phyloP scores from a whole-genome alignment of 2,797 vertebrate genomes.

The Hydrophis major region DNA sequence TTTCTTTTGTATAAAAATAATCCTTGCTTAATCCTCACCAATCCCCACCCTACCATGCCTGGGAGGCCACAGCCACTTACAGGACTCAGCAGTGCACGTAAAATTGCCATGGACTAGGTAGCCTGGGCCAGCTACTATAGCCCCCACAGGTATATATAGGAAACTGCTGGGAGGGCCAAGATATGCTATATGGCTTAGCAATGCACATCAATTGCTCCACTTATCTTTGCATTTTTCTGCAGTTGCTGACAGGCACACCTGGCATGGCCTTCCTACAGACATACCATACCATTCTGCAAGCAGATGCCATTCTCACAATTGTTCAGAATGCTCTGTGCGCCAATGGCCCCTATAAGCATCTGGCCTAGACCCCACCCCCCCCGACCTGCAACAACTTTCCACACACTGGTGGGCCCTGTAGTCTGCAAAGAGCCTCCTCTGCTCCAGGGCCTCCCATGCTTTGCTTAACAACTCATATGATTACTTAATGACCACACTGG shows the following conservation, averaged over 20 bases:
- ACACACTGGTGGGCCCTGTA: background rate
- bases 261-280: background rate
- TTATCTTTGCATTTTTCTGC: background rate
- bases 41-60: background rate
- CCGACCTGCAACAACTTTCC: background rate
- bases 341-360: background rate
- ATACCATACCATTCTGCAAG: background rate
- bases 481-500: background rate
- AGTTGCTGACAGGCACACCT: background rate
- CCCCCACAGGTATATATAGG: background rate
- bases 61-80: background rate
- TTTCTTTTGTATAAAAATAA: background rate
- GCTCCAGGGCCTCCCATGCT: background rate
- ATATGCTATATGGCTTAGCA: background rate
- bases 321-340: background rate
- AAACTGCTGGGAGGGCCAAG: background rate
- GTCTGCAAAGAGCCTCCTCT: background rate
- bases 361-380: background rate
- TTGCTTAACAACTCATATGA: background rate
- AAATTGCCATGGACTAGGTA: background rate
- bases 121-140: background rate
- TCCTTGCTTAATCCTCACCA: background rate
- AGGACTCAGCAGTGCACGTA: background rate
- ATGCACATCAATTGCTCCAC: background rate
- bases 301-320: background rate